phyloP scores from a whole-genome alignment of 2,797 vertebrate genomes.

The Apogon hyalosoma region DNA sequence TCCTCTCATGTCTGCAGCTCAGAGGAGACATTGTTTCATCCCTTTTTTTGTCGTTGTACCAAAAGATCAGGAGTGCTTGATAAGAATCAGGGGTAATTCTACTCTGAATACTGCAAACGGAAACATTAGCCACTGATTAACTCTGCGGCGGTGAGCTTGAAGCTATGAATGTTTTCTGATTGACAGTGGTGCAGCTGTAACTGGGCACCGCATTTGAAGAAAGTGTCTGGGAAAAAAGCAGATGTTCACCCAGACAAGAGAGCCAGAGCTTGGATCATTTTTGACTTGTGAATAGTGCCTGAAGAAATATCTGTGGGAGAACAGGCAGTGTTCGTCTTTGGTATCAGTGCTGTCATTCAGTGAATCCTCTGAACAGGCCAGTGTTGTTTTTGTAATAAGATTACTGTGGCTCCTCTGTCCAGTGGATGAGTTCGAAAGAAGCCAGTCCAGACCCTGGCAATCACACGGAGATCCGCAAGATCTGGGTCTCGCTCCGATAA shows the following conservation, averaged over 20 bases:
- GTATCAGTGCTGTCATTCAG: constrained; percentile 53
- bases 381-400: constrained; percentile 30
- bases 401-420: constrained; percentile 8
- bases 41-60: constrained; percentile 34
- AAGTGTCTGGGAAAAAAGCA: constrained; percentile 24
- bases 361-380: constrained; percentile 21
- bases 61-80: constrained; percentile 52
- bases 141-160: constrained; percentile 41
- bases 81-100: constrained; percentile 63
- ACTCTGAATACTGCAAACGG: constrained; percentile 45
- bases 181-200: constrained; percentile 53
- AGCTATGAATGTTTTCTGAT: constrained; percentile 54
- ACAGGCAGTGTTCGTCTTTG: constrained; percentile 30
- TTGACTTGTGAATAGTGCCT: constrained; percentile 32
- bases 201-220: constrained; percentile 57
- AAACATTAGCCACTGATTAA: constrained; percentile 64
- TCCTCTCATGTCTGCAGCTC: constrained; percentile 36
- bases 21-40: constrained; percentile 58
- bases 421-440: constrained; percentile 1
- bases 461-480: constrained; percentile 18
- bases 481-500: constrained; percentile 16
- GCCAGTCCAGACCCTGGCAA: constrained; percentile 29
- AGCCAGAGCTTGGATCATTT: constrained; percentile 27
- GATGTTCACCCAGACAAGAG: constrained; percentile 26
- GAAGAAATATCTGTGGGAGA: constrained; percentile 63